Evolutionary conservation across 2,797 vertebrate genomes (phyloP), one percentile per base, ranked within the genome.

Genomic region (Cryptoprocta ferox): DNA sequence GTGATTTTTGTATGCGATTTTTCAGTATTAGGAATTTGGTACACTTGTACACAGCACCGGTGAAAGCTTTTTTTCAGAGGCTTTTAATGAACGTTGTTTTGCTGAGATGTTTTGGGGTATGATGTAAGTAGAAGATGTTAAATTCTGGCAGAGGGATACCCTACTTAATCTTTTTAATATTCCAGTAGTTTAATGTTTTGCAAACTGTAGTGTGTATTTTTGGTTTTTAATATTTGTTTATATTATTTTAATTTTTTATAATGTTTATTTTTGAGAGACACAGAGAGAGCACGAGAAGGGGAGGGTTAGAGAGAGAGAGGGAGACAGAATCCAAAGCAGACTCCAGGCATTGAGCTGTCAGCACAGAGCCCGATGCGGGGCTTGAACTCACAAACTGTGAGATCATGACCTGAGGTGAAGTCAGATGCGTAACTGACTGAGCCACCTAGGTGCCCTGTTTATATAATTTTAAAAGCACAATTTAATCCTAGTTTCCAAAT

Each of bases 151-250:
- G 26, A 30, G 37, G 28, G 73, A 78, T 50, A 89, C 30, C 4
- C 75, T 5, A 12, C 18, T 75, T 89, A 91, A 91, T 66, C n/a
- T 94, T 89, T 94, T 84, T 50, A 91, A 79, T 91, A 94, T 73
- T 91, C 53, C 9, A 48, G 8, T 94, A 85, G 26, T 78, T 63
- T 79, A 65, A 48, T 91, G 42, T 68, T 95, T 90, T 86, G n/a
- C 28, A 19, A 59, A 37, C 3, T 82, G 8, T 73, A 56, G 21
- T 70, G 0, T 56, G 2, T 78, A 65, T 78, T 85, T 83, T 79
- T 68, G 56, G 30, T 80, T 82, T 82, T 70, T 70, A 39, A 61
- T 50, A 50, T 71, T 50, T 7, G 15, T 45, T 63, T 73, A 18
- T 73, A 18, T 80, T 39, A 66, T 53, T 68, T 53, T 88, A 59